Conservation (phyloP, 2,797 vertebrate genomes). For the Melanotaenia nigrans region DNA sequence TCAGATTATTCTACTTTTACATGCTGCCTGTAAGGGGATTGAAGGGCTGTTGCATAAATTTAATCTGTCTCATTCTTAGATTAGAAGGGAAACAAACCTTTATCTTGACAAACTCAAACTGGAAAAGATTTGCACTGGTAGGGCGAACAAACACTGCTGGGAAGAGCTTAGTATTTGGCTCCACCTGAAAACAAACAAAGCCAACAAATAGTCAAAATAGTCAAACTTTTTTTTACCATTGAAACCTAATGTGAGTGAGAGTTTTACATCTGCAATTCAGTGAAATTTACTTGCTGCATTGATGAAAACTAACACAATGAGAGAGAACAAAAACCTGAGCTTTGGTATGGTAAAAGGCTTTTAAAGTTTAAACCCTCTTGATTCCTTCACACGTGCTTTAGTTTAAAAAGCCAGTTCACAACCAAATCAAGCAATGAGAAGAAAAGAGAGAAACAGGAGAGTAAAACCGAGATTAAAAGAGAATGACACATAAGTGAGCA, state of each 20-base stretch:
- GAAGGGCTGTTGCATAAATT: not conserved
- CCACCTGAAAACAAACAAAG: constrained; percentile 84
- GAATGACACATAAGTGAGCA: not conserved
- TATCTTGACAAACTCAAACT: constrained; percentile 96
- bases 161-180: constrained; percentile 96
- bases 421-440: constrained; percentile 1
- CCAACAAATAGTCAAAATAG: not conserved
- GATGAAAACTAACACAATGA: constrained; percentile 37
- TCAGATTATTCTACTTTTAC: not conserved
- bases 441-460: not conserved
- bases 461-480: not conserved
- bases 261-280: constrained; percentile 29
- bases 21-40: not conserved
- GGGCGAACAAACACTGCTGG: constrained; percentile 95
- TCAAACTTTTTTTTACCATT: constrained; percentile 22
- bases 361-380: constrained; percentile 37
- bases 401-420: constrained; percentile 8
- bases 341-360: constrained; percentile 28
- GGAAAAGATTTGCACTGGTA: constrained; percentile 93
- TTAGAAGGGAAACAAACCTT: constrained; percentile 83
- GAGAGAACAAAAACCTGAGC: constrained; percentile 2
- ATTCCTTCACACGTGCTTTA: constrained; percentile 11
- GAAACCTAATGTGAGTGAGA: constrained; percentile 18
- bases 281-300: constrained; percentile 19
- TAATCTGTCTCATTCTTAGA: not conserved